Evolutionary conservation across 2,888 invertebrate genomes (phyloP).

Genomic region (Elegia similella): DNA sequence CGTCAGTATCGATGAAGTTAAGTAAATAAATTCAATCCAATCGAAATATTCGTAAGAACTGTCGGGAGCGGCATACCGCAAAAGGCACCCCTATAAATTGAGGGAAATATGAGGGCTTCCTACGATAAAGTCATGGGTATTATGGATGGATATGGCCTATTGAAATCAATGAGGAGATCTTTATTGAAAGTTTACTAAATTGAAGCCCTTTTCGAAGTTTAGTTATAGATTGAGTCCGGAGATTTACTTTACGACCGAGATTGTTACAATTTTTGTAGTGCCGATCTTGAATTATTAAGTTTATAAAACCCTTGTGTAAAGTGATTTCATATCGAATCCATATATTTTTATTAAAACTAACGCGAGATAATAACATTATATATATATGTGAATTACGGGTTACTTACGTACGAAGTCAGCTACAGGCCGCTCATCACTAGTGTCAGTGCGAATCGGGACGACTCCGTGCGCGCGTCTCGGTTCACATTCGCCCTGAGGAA

Average conservation of each 20-base stretch:
- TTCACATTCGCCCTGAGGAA: no score
- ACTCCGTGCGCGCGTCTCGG: no score
- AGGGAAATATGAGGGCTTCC: slow-evolving; percentile 59
- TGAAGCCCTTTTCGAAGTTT: slow-evolving; percentile 39
- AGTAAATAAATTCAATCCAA: slow-evolving; percentile 56
- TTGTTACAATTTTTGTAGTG: slow-evolving; percentile 5
- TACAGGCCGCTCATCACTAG: no score
- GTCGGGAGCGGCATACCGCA: slow-evolving; percentile 55
- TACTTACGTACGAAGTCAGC: no score
- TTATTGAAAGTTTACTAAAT: slow-evolving; percentile 67
- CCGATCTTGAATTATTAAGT: background rate
- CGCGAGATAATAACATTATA: no score
- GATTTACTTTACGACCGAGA: slow-evolving; percentile 2
- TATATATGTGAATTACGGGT: no score
- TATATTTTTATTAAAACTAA: no score
- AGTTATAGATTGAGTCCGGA: background rate
- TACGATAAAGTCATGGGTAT: slow-evolving; percentile 64
- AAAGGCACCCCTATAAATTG: slow-evolving; percentile 67
- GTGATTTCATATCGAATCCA: no score
- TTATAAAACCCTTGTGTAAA: no score
- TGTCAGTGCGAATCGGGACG: no score
- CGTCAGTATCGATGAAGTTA: slow-evolving; percentile 22
- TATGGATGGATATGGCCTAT: slow-evolving; percentile 62
- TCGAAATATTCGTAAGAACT: slow-evolving; percentile 59
- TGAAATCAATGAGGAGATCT: slow-evolving; percentile 69